A percentile compares a stretch with the other conserved stretches of the same genome.
Evolutionary conservation across 30 jellyfish, hydroid and myxozoan species (phyloP).

Genomic region (Aurelia sp.): DNA sequence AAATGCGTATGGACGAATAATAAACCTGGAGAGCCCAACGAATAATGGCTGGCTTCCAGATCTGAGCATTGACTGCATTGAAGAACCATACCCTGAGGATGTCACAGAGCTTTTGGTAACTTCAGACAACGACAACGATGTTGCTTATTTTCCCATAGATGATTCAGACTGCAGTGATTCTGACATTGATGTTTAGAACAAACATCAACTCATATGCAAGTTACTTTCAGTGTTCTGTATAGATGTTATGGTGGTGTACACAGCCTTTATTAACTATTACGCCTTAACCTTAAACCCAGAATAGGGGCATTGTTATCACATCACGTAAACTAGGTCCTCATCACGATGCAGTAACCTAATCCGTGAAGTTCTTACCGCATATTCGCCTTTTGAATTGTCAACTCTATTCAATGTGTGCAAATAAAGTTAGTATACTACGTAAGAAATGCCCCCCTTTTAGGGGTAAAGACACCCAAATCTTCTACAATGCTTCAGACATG

Average conservation of each 20-base stretch:
- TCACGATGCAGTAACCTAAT: slow-evolving; percentile 1
- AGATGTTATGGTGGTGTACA: slow-evolving; percentile 16
- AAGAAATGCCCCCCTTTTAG: too few relatives aligned
- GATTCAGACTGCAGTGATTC: slow-evolving; percentile 31
- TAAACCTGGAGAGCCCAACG: slow-evolving; percentile 56
- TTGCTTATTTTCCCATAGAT: slow-evolving; percentile 13
- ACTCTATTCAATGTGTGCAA: not conserved
- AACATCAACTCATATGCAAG: slow-evolving; percentile 1
- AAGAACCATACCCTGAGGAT: slow-evolving; percentile 42
- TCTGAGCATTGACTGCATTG: slow-evolving; percentile 42
- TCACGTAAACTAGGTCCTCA: not conserved
- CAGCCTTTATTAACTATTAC: too few relatives aligned
- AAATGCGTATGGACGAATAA: slow-evolving; percentile 37
- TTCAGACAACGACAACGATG: slow-evolving; percentile 22
- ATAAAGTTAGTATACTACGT: not conserved
- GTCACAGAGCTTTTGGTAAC: slow-evolving; percentile 39
- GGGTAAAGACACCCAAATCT: slow-evolving; percentile 10
- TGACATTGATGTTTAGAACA: slow-evolving; percentile 55
- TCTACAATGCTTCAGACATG: too few relatives aligned
- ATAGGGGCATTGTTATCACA: slow-evolving; percentile 3
- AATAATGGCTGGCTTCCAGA: slow-evolving; percentile 56
- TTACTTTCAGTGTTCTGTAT: not conserved
- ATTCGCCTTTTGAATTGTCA: not conserved
- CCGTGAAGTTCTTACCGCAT: not conserved
- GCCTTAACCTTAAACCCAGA: slow-evolving; percentile 9